These are phyloP conservation scores for Sylvicapra grimmia DNA, from an alignment of 2,113 vertebrate genomes.

Conservation along the genomic window DNA sequence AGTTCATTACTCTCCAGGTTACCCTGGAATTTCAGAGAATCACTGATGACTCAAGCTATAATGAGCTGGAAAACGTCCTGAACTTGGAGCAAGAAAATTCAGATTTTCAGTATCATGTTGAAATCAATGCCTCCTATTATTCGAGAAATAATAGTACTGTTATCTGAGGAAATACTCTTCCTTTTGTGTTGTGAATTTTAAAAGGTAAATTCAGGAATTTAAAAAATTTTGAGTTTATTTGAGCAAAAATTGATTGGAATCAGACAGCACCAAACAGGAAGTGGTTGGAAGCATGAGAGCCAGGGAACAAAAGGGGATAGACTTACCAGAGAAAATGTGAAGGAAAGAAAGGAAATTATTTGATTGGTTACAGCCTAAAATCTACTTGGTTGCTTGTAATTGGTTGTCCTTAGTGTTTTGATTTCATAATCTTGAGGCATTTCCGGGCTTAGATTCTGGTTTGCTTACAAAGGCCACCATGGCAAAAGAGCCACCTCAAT, in stretches of 20 bases:
- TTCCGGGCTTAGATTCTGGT: neutral
- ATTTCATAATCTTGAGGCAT: neutral
- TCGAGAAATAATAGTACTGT: neutral
- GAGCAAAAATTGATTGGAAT: neutral
- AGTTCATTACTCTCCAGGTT: neutral
- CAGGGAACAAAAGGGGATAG: neutral
- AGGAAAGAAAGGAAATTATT: neutral
- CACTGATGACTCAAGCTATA: too few species aligned
- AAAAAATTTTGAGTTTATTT: neutral
- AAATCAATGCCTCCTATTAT: neutral
- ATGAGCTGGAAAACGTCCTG: neutral
- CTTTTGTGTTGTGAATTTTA: neutral
- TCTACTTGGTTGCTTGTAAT: neutral
- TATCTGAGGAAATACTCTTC: neutral
- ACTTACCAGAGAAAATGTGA: neutral
- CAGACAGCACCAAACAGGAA: neutral
- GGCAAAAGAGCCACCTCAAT: neutral
- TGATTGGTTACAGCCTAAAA: neutral
- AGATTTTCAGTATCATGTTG: neutral
- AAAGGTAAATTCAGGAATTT: neutral
- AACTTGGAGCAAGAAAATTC: neutral
- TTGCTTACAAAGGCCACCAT: neutral
- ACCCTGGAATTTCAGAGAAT: neutral
- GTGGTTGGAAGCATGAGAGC: neutral
- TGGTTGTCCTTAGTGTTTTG: neutral